phyloP scores from a whole-genome alignment of 2,888 invertebrate species.

The Amblyjoppa fuscipennis region DNA sequence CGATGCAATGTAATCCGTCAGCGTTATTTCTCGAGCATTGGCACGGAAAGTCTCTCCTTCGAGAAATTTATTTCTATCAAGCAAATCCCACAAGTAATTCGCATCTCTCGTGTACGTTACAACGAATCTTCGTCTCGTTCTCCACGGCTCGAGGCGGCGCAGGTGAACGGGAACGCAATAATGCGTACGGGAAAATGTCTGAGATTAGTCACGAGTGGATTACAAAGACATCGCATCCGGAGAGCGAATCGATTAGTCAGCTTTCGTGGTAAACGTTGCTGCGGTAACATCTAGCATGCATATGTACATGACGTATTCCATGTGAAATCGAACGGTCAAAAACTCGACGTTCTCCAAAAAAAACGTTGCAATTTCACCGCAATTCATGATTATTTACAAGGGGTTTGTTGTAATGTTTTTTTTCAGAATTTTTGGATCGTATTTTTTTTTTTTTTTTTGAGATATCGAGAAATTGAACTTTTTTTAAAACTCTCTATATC shows the following conservation, averaged over 20 bases:
- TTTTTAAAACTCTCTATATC: no score
- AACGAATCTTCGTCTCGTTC: neutral
- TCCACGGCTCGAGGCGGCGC: conserved; percentile 48
- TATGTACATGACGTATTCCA: no score
- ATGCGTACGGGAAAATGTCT: conserved; percentile 56
- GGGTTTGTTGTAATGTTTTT: no score
- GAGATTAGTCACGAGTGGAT: conserved; percentile 77
- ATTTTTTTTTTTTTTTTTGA: no score
- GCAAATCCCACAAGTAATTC: neutral
- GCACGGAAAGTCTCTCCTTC: neutral
- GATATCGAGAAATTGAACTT: no score
- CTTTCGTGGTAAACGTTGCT: conserved; percentile 51
- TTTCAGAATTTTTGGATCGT: no score
- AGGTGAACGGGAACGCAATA: conserved; percentile 66
- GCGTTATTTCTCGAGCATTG: no score
- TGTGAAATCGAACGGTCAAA: no score
- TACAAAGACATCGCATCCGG: conserved; percentile 63
- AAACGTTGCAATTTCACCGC: no score
- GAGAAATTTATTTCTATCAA: neutral
- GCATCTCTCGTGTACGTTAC: neutral
- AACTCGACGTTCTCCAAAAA: no score
- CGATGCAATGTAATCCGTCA: no score
- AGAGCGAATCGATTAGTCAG: conserved; percentile 77
- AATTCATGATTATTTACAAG: no score
- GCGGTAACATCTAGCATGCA: neutral